Percentiles rank a stretch among this genome's conserved stretches.
These are phyloP conservation scores for Seriola rivoliana DNA, from an alignment of 2,113 vertebrate species.

Conservation along the genomic window DNA sequence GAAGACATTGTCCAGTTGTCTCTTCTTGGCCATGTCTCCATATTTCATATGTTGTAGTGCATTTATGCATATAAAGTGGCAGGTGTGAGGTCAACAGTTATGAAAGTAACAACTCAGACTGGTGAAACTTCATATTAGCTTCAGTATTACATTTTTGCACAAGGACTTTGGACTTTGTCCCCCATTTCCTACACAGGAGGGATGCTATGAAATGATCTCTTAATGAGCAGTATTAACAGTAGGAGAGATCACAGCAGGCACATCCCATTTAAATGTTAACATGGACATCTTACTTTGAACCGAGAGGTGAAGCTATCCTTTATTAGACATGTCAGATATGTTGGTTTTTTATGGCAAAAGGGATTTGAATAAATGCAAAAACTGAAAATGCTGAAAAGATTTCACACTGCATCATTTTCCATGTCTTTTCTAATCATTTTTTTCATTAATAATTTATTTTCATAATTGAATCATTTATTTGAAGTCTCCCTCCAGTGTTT, in stretches of 20 bases:
- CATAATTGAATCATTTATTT: neutral
- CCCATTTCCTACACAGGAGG: no score
- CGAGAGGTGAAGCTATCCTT: neutral
- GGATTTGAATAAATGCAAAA: constrained; percentile 1
- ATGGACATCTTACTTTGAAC: neutral
- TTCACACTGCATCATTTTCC: neutral
- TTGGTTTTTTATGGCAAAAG: constrained; percentile 2
- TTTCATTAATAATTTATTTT: neutral
- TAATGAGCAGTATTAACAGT: neutral
- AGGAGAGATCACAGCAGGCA: neutral
- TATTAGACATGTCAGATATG: neutral
- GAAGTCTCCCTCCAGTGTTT: no score
- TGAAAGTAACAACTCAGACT: no score
- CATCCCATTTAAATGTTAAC: neutral
- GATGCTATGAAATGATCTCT: no score
- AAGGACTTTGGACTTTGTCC: no score
- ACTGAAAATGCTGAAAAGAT: neutral
- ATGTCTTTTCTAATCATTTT: no score
- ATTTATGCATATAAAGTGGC: neutral
- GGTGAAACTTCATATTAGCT: neutral
- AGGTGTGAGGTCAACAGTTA: neutral
- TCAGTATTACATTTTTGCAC: neutral
- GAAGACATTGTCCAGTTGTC: neutral
- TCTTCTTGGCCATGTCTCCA: neutral
- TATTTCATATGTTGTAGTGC: neutral